These are phyloP conservation scores for Oscheius sp. DNA, from an alignment of 2,888 invertebrate genomes.

Conservation along the genomic window DNA sequence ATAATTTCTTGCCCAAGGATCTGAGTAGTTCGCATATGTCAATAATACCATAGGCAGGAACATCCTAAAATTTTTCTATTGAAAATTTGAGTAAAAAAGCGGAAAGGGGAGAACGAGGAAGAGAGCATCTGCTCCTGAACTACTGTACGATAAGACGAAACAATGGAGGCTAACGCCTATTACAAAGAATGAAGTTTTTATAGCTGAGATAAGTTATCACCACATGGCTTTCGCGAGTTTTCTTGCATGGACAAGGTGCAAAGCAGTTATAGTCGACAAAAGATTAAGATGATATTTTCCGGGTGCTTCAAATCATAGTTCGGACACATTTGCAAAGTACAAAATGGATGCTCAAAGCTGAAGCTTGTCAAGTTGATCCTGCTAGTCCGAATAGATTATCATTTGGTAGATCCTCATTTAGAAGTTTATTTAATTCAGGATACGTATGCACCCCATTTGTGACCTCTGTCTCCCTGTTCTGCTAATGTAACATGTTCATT, in stretches of 20 bases:
- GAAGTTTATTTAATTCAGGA: too few relatives aligned
- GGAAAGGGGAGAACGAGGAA: neutral
- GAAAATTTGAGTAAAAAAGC: neutral
- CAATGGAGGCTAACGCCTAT: slow-evolving; percentile 5
- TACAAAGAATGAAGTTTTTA: slow-evolving; percentile 5
- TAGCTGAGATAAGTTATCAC: slow-evolving; percentile 21
- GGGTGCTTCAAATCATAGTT: too few relatives aligned
- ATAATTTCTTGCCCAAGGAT: slow-evolving; percentile 49
- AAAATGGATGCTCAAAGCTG: too few relatives aligned
- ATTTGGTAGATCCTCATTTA: too few relatives aligned
- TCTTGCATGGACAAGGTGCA: slow-evolving; percentile 16
- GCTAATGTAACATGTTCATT: too few relatives aligned
- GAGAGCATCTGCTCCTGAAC: neutral
- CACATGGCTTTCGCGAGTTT: slow-evolving; percentile 13
- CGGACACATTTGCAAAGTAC: too few relatives aligned
- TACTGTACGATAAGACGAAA: neutral
- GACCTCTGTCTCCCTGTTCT: too few relatives aligned
- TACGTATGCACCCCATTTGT: too few relatives aligned
- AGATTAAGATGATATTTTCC: too few relatives aligned
- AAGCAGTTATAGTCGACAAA: neutral
- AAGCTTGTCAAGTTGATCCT: too few relatives aligned
- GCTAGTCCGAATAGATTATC: too few relatives aligned
- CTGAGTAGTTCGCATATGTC: slow-evolving; percentile 41
- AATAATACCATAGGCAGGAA: slow-evolving; percentile 2
- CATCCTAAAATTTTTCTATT: slow-evolving; percentile 1